These are phyloP conservation scores for Pentalonia nigronervosa DNA, from an alignment of 1,140 invertebrate species.

Conservation along the genomic window DNA sequence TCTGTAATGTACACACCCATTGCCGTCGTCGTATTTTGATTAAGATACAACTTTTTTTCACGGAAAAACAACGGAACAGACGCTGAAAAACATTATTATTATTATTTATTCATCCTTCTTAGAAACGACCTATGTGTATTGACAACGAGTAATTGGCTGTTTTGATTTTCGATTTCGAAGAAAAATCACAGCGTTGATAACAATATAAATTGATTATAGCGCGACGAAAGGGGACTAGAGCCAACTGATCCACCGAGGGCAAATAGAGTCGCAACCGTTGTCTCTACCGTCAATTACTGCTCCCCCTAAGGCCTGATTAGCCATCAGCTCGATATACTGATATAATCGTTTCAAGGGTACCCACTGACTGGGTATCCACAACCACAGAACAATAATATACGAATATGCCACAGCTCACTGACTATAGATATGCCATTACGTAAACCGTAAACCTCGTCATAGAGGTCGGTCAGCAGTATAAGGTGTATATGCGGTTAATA, in stretches of 20 bases:
- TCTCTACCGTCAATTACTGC: neutral
- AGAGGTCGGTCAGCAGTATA: neutral
- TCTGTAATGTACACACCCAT: neutral
- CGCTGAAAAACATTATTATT: neutral
- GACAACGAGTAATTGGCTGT: neutral
- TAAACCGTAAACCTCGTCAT: neutral
- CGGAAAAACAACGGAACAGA: neutral
- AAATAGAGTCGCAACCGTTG: neutral
- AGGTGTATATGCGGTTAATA: neutral
- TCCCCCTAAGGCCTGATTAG: neutral
- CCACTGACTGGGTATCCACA: neutral
- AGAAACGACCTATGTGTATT: neutral
- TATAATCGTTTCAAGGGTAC: conserved; percentile 1
- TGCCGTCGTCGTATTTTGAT: neutral
- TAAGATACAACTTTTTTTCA: neutral
- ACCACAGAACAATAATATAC: no score
- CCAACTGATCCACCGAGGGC: neutral
- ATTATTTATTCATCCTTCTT: neutral
- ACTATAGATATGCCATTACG: neutral
- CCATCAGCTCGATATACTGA: no score
- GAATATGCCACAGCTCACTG: no score
- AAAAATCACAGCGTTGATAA: neutral
- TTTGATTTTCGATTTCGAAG: neutral
- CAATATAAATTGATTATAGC: neutral
- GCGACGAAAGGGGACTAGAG: neutral